These are phyloP conservation scores for Thinocorus orbignyianus DNA, from an alignment of 2,113 vertebrate species.

Conservation along the genomic window DNA sequence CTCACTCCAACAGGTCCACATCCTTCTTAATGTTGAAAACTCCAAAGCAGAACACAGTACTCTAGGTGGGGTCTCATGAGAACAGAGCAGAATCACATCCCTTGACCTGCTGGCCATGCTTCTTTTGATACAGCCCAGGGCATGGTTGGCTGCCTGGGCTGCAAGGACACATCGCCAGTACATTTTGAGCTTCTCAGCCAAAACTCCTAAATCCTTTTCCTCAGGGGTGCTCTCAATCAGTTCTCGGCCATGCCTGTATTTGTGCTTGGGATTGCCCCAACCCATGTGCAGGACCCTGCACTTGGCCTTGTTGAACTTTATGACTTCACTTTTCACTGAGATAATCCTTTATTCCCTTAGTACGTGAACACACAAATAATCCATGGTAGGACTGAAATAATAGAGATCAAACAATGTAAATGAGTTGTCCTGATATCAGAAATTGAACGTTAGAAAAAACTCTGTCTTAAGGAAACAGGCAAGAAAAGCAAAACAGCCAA, in stretches of 20 bases:
- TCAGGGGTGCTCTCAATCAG: not conserved
- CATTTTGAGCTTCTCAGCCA: too few relatives aligned
- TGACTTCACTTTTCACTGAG: fast-evolving
- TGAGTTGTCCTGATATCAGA: not conserved
- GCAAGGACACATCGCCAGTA: too few relatives aligned
- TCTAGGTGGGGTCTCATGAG: too few relatives aligned
- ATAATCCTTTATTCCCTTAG: not conserved
- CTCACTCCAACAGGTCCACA: too few relatives aligned
- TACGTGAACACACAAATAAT: not conserved
- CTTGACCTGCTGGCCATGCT: too few relatives aligned
- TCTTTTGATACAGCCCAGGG: not conserved
- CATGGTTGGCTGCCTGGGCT: too few relatives aligned
- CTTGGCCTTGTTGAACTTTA: too few relatives aligned
- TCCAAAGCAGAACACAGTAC: too few relatives aligned
- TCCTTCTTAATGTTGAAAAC: too few relatives aligned
- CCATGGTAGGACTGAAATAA: not conserved
- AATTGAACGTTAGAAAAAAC: not conserved
- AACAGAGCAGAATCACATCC: too few relatives aligned
- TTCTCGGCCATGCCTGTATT: not conserved
- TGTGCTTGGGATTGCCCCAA: not conserved
- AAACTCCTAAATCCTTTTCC: too few relatives aligned
- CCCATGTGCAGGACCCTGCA: not conserved
- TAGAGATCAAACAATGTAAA: not conserved
- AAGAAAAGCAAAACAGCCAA: not conserved
- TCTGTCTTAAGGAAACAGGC: not conserved